Evolutionary conservation across 2,113 vertebrate genomes (phyloP).

Genomic region (Pseudonaja textilis): DNA sequence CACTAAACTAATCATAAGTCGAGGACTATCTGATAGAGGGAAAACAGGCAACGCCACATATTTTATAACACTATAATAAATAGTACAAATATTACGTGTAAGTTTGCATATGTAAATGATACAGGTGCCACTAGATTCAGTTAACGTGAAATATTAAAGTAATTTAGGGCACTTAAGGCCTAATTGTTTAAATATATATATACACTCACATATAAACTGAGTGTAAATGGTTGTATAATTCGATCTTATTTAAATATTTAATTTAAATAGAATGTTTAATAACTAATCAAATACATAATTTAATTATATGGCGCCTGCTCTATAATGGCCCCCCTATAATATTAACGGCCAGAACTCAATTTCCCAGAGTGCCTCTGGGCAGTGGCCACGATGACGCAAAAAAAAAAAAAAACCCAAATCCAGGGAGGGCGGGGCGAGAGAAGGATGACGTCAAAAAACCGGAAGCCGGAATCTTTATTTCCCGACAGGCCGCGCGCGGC

Average conservation of each 20-base stretch:
- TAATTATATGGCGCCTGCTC: not conserved
- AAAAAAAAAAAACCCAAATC: no score
- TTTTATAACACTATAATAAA: not conserved
- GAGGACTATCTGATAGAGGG: not conserved
- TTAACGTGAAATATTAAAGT: not conserved
- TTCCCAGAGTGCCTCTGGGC: not conserved
- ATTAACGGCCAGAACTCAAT: not conserved
- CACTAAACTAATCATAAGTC: not conserved
- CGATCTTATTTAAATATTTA: not conserved
- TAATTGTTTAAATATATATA: not conserved
- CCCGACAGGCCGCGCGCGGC: not conserved
- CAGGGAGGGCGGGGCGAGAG: not conserved
- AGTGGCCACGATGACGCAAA: not conserved
- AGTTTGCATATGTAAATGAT: not conserved
- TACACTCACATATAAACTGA: not conserved
- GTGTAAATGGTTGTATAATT: rapidly evolving
- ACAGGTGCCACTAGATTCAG: not conserved
- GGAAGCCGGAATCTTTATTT: not conserved
- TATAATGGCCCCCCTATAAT: not conserved
- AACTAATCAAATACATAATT: not conserved
- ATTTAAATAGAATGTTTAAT: not conserved
- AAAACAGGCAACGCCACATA: not conserved
- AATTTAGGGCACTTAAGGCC: not conserved
- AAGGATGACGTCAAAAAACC: not conserved
- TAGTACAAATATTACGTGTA: not conserved